phyloP scores from a whole-genome alignment of 2,888 invertebrate species.

The Andrena fulva region DNA sequence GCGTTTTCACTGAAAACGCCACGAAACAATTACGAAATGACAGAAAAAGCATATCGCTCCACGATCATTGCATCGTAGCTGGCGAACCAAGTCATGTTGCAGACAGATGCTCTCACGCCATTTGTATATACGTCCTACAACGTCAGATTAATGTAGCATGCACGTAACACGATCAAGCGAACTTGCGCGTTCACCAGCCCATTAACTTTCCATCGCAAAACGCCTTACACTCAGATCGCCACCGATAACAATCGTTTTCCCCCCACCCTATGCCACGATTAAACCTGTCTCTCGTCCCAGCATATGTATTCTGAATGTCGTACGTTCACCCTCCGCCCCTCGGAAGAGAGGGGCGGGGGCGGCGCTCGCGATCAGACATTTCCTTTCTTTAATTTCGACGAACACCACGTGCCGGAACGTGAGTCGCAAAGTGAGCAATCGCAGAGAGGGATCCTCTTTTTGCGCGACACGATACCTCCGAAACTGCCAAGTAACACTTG shows the following conservation, averaged over 20 bases:
- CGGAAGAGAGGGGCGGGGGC: too few species aligned
- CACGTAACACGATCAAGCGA: constrained; percentile 24
- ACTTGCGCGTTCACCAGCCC: constrained; percentile 5
- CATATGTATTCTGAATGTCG: constrained; percentile 3
- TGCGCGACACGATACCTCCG: too few species aligned
- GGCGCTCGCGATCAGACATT: too few species aligned
- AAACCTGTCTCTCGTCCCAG: not conserved
- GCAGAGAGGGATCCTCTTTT: too few species aligned
- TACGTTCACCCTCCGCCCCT: not conserved
- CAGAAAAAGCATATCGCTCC: not conserved
- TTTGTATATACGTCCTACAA: constrained; percentile 30
- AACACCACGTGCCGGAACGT: too few species aligned
- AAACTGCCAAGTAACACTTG: too few species aligned
- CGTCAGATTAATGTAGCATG: constrained; percentile 35
- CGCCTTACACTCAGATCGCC: not conserved
- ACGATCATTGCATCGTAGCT: constrained; percentile 40
- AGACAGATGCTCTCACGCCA: constrained; percentile 38
- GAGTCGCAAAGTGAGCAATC: too few species aligned
- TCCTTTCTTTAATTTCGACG: too few species aligned
- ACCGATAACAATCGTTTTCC: constrained; percentile 23
- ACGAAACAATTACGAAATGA: not conserved
- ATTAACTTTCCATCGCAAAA: not conserved
- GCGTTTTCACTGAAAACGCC: not conserved
- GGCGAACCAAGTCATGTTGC: constrained; percentile 27
- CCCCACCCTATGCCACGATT: not conserved